Base-by-base conservation (phyloP, 2,888 invertebrate genomes). In the Andrena flavipes region DNA sequence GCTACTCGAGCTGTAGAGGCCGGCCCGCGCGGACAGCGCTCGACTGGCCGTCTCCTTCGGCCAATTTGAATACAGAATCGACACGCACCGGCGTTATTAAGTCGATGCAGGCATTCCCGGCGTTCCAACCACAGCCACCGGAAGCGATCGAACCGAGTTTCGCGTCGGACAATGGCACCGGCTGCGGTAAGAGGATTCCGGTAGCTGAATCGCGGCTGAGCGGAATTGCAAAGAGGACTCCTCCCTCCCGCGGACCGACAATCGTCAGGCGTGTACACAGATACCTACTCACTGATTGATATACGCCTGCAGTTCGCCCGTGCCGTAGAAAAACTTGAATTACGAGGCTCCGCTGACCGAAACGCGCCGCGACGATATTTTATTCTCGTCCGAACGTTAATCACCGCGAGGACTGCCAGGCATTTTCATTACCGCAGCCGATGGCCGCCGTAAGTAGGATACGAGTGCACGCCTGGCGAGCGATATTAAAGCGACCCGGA, bases 121-220 rank as follows among this genome's bases (percentile, higher is more conserved):
- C 64, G 74, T 78, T 70, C 72, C 76, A 13, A 59, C 62, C 33
- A n/a, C 51, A 29, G 49, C 10, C 10, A 62, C 78, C 75, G 77
- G 76, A 51, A 62, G 16, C 69, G 71, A 74, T 70, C 64, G 75
- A 67, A 59, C 69, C 80, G 35, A 51, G 62, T 65, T 68, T 82
- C 82, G 7, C 80, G 68, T 51, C 51, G 68, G 63, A 81, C 82
- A 82, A 82, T 82, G 49, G 64, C 64, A 74, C 82, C 35, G 69
- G 29, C 62, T 42, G 30, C 65, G 76, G 67, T 82, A 82, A 75
- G 82, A 81, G 82, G 69, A 81, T 82, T 81, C 82, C 82, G 82
- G 13, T 48, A 33, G 65, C 35, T 29, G 70, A 70, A 82, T 71
- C 70, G 68, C 80, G 51, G 5, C 35, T 35, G 62, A 60, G 30